Evolutionary conservation across 2,888 invertebrate species (phyloP).

Genomic region (Aricia artaxerxes): DNA sequence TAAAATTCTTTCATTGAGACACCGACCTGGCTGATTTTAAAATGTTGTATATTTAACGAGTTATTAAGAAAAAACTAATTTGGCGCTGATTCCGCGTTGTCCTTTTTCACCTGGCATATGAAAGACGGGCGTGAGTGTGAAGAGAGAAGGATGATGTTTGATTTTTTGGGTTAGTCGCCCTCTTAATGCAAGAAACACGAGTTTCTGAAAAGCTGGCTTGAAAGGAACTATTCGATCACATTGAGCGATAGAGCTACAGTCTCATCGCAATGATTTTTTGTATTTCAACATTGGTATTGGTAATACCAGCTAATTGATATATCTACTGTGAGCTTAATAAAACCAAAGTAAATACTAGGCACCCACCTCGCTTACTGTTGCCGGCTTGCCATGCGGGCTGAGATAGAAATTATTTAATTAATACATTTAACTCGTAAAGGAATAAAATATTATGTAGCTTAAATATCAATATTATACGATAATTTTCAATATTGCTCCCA

Average conservation of each 20-base stretch:
- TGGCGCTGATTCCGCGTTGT: too few relatives aligned
- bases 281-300: not conserved
- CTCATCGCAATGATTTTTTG: not conserved
- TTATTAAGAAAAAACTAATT: too few relatives aligned
- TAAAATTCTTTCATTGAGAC: too few relatives aligned
- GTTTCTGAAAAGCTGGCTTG: slow-evolving; percentile 39
- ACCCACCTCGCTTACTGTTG: slow-evolving; percentile 26
- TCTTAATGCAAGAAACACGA: slow-evolving; percentile 46
- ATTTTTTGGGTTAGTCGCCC: too few relatives aligned
- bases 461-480: not conserved
- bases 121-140: too few relatives aligned
- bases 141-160: too few relatives aligned
- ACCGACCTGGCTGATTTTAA: too few relatives aligned
- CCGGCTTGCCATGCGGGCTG: slow-evolving; percentile 27
- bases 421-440: not conserved
- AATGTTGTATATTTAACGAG: too few relatives aligned
- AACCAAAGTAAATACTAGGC: slow-evolving; percentile 19
- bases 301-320: not conserved
- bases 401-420: slow-evolving; percentile 21
- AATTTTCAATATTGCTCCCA: not conserved
- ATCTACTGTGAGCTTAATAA: slow-evolving; percentile 11
- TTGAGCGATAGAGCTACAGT: slow-evolving; percentile 2
- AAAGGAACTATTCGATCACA: slow-evolving; percentile 32
- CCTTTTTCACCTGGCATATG: too few relatives aligned
- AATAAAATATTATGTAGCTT: not conserved